Base-by-base conservation (phyloP, 2,888 invertebrate species). In the Barypeithes pellucidus region DNA sequence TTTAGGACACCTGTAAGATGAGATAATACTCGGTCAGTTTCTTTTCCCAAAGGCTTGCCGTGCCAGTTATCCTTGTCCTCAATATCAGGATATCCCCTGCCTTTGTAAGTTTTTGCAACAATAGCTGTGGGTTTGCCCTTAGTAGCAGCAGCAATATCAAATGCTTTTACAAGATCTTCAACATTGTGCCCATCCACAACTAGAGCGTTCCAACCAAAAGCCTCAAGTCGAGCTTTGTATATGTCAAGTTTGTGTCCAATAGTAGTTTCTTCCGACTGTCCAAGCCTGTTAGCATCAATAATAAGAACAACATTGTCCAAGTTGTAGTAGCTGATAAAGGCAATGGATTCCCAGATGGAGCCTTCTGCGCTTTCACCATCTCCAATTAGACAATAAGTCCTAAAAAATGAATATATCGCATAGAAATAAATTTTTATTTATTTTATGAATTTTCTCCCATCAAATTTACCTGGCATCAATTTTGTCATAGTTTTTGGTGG, bases 311-410 rank as follows among this genome's bases (percentile, higher is more conserved):
- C 88, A 88, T 99, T 99, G 88, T 99, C 97, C 67, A 99, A 89
- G 76, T 96, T 94, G 89, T 99, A 98, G 86, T 94, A 91, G 71
- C 95, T 94, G 61, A 97, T 95, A 88, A 99, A 99, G 82, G 96
- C 92, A 75, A 98, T 89, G 0, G 97, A 97, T 88, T 99, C 98
- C 98, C 98, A 99, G 77, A 99, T 90, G 59, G 97, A 97, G 69
- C 99, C 99, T 88, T 99, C 99, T 0, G 98, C 97, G 65, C 96
- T 94, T 88, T 99, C 99, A 2, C 99, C 99, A 88, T 99, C 99
- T 4, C 99, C 99, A 72, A 99, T 91, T 79, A 99, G 82, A 83
- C 97, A 98, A 87, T 94, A 99, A 0, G 96, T 96, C 81, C 98
- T 95, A 85, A 7, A 84, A 82, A 29, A n/a, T n/a, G n/a, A n/a